phyloP scores from a whole-genome alignment of 2,797 vertebrate species.

The Malacoraja senta region DNA sequence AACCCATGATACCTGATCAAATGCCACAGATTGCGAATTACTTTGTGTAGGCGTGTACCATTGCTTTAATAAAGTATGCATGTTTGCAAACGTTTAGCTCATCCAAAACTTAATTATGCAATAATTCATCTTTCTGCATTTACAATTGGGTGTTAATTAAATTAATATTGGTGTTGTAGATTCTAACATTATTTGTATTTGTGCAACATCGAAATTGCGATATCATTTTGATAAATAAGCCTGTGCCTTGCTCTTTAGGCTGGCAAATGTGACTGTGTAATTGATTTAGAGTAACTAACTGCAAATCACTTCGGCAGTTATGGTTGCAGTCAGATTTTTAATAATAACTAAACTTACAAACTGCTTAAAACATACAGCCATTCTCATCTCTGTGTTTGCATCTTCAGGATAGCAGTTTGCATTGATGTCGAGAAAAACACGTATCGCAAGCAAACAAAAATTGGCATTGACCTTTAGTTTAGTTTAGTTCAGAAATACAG shows the following conservation, averaged over 20 bases:
- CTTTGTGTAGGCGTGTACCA: not conserved
- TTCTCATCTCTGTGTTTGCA: not conserved
- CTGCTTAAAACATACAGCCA: no score
- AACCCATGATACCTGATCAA: not conserved
- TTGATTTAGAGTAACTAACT: not conserved
- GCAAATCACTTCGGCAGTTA: not conserved
- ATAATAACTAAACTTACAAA: not conserved
- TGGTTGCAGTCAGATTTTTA: not conserved
- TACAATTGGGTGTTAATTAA: conserved; percentile 6
- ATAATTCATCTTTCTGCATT: not conserved
- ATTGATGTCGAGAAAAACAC: not conserved
- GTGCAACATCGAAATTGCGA: not conserved
- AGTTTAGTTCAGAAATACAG: no score
- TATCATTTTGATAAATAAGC: not conserved
- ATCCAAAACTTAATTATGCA: not conserved
- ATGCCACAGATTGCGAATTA: not conserved
- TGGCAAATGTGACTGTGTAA: not conserved
- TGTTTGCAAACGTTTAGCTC: not conserved
- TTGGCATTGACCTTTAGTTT: not conserved
- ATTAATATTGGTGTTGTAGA: not conserved
- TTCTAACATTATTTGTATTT: not conserved
- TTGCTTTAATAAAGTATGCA: not conserved
- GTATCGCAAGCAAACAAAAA: not conserved
- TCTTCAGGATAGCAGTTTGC: not conserved
- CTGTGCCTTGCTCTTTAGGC: not conserved